Percentiles rank a stretch among this genome's conserved stretches.
phyloP scores from a whole-genome alignment of 2,888 invertebrate genomes.

The Minunthozetes semirufus region DNA sequence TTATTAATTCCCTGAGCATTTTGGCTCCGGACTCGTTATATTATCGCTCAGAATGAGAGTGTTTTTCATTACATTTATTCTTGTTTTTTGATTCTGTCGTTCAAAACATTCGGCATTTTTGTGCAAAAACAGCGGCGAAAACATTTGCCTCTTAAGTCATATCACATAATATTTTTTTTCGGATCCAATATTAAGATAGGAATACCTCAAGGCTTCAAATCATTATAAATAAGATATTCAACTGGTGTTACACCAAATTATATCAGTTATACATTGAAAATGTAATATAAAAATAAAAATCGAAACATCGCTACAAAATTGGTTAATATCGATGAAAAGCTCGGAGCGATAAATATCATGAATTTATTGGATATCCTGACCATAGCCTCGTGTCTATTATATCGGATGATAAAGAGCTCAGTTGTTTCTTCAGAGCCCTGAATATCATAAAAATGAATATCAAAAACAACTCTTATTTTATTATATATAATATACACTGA shows the following conservation, averaged over 20 bases:
- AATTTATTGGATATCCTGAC: too few species aligned
- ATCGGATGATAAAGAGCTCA: too few species aligned
- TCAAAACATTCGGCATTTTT: neutral
- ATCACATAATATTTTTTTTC: neutral
- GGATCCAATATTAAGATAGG: neutral
- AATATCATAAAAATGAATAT: too few species aligned
- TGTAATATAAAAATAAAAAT: neutral
- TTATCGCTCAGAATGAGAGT: neutral
- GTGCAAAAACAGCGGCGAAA: neutral
- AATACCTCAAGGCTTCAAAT: neutral
- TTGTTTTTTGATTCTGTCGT: neutral
- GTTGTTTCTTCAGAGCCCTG: too few species aligned
- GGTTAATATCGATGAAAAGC: too few species aligned
- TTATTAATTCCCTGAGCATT: neutral
- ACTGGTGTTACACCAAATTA: neutral
- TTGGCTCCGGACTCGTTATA: neutral
- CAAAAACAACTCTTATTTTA: too few species aligned
- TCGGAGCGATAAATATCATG: too few species aligned
- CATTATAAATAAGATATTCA: slow-evolving; percentile 1
- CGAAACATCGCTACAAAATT: neutral
- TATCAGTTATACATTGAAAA: neutral
- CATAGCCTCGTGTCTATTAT: too few species aligned
- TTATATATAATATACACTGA: too few species aligned
- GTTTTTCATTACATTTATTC: neutral
- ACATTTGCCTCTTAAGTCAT: neutral